phyloP scores from a whole-genome alignment of 2,797 vertebrate genomes.

The Lepidocolaptes lacrymiger region DNA sequence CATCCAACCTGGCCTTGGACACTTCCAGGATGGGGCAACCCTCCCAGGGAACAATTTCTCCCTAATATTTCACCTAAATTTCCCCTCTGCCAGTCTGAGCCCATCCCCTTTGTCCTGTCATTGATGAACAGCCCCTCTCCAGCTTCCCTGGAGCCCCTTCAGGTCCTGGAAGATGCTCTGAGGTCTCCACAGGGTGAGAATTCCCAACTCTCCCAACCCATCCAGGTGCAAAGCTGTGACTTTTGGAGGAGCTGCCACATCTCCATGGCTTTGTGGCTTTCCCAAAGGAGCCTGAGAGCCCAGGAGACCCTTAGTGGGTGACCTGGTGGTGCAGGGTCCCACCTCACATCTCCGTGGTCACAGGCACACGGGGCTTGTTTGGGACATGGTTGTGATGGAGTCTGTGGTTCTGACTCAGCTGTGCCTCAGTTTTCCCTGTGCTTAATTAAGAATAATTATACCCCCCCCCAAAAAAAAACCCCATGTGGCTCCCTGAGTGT shows the following conservation, averaged over 20 bases:
- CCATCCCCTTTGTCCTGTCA: neutral
- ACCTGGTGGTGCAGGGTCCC: neutral
- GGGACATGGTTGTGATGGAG: rapidly evolving
- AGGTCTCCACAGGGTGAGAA: neutral
- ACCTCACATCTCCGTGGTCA: neutral
- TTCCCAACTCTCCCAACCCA: neutral
- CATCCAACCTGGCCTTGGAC: neutral
- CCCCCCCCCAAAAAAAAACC: neutral
- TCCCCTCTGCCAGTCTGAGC: neutral
- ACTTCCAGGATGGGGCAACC: neutral
- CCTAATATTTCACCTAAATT: neutral
- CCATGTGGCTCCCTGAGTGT: neutral
- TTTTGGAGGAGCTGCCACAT: neutral
- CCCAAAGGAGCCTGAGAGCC: neutral
- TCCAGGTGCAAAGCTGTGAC: rapidly evolving
- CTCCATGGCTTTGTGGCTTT: rapidly evolving
- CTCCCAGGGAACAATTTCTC: neutral
- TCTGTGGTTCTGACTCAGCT: neutral
- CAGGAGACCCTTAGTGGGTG: neutral
- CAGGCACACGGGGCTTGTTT: rapidly evolving
- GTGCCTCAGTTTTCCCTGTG: no score
- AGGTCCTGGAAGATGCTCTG: neutral
- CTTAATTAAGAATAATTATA: neutral
- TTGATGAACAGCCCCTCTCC: neutral
- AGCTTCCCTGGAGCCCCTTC: neutral